phyloP scores from a whole-genome alignment of 2,113 vertebrate genomes.

The Salvator merianae region DNA sequence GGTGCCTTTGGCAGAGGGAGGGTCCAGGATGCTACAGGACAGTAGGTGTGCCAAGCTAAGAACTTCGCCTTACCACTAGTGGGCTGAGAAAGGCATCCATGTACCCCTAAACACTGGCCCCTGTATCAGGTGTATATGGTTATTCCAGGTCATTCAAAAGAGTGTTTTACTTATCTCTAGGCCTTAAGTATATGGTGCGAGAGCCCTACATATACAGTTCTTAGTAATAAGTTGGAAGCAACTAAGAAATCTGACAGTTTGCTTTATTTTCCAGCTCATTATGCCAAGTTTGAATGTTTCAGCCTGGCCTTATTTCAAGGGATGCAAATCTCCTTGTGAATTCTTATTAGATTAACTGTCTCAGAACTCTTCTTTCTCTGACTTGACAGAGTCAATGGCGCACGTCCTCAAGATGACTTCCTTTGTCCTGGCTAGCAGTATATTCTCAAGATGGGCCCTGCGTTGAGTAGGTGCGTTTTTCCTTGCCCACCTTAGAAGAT shows the following conservation, averaged over 20 bases:
- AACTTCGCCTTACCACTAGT: too few relatives aligned
- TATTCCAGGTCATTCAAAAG: too few relatives aligned
- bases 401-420: conserved; percentile 39
- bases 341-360: conserved; percentile 40
- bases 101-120: too few relatives aligned
- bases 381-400: conserved; percentile 26
- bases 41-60: too few relatives aligned
- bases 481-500: not conserved
- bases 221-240: conserved; percentile 4
- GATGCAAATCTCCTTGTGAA: not conserved
- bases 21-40: too few relatives aligned
- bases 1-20: too few relatives aligned
- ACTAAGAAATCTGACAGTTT: not conserved
- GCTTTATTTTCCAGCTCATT: not conserved
- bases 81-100: too few relatives aligned
- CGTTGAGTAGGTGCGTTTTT: conserved; percentile 18
- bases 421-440: not conserved
- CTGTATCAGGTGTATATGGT: too few relatives aligned
- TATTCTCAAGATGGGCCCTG: conserved; percentile 33
- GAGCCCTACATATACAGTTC: not conserved
- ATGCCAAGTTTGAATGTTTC: not conserved
- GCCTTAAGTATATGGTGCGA: too few relatives aligned
- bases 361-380: conserved; percentile 32
- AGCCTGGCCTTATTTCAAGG: not conserved
- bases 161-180: too few relatives aligned